Percentiles rank a stretch among this genome's conserved stretches.
Conservation (phyloP, 92 coral and sea anemone genomes). For the Palythoa heliodiscus region DNA sequence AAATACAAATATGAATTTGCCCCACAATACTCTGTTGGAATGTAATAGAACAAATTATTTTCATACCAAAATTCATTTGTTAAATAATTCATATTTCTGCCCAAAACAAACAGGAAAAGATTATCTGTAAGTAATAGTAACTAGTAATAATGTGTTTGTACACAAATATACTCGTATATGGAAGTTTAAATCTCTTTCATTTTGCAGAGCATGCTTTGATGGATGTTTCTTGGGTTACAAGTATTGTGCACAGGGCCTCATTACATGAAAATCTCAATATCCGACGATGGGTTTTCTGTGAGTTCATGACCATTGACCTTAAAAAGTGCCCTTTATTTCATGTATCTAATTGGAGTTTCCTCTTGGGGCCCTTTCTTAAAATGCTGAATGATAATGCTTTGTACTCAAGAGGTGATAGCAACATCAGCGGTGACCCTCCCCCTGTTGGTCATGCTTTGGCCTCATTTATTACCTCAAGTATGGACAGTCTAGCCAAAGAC, state of each 20-base stretch:
- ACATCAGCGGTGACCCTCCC: conserved; percentile 68
- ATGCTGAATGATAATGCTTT: conserved; percentile 80
- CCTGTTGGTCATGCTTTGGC: conserved; percentile 65
- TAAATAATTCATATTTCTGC: too few relatives aligned
- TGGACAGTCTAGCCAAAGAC: conserved; percentile 48
- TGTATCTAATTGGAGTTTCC: conserved; percentile 67
- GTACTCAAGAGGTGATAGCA: conserved; percentile 70
- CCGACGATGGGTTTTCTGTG: conserved; percentile 87
- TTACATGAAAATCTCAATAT: conserved; percentile 82
- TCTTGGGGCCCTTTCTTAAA: conserved; percentile 73
- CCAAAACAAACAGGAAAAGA: too few relatives aligned
- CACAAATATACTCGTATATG: too few relatives aligned
- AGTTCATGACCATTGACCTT: conserved; percentile 72
- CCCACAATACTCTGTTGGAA: too few relatives aligned
- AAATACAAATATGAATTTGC: too few relatives aligned
- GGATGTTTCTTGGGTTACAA: conserved; percentile 85
- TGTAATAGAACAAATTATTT: too few relatives aligned
- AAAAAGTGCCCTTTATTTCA: conserved; percentile 67
- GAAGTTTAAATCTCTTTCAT: not conserved
- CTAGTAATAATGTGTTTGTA: too few relatives aligned
- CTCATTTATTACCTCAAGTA: conserved; percentile 67
- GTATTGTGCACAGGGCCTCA: conserved; percentile 72
- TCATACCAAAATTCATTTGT: too few relatives aligned
- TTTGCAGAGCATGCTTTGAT: conserved; percentile 50
- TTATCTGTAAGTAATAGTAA: too few relatives aligned